A percentile compares a stretch with the other conserved stretches of the same genome.
phyloP scores from a whole-genome alignment of 1,140 invertebrate species.

The Metaphire vulgaris region DNA sequence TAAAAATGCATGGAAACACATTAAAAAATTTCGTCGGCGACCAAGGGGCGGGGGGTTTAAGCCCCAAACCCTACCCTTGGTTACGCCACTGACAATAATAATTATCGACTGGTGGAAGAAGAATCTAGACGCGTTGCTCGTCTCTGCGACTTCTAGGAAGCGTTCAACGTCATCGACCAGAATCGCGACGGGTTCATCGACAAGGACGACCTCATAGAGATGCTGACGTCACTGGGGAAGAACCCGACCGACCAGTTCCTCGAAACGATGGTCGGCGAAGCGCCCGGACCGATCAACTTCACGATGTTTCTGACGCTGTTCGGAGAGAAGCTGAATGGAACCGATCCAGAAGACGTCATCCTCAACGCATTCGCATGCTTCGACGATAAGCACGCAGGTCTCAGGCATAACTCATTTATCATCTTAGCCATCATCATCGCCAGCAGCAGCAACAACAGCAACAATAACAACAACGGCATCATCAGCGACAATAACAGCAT shows the following conservation, averaged over 20 bases:
- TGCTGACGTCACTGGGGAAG: slow-evolving; percentile 84
- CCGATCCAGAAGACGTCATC: slow-evolving; percentile 60
- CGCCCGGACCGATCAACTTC: slow-evolving; percentile 61
- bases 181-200: slow-evolving; percentile 87
- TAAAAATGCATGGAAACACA: too few species aligned
- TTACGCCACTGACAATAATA: too few species aligned
- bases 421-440: too few species aligned
- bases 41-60: too few species aligned
- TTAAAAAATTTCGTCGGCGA: too few species aligned
- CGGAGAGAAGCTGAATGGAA: slow-evolving; percentile 59
- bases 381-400: slow-evolving; percentile 56
- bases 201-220: slow-evolving; percentile 96
- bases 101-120: not conserved
- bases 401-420: slow-evolving; percentile 10
- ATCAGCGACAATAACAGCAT: too few species aligned
- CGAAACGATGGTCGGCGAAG: slow-evolving; percentile 58
- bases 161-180: slow-evolving; percentile 99
- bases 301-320: slow-evolving; percentile 62
- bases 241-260: slow-evolving; percentile 56
- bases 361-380: slow-evolving; percentile 60
- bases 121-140: not conserved
- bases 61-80: too few species aligned
- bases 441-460: too few species aligned
- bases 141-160: slow-evolving; percentile 71
- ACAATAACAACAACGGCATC: too few species aligned